Evolutionary conservation across 2,888 invertebrate species (phyloP), one percentile per base, ranked within the genome.

Genomic region (Coremacera marginata): DNA sequence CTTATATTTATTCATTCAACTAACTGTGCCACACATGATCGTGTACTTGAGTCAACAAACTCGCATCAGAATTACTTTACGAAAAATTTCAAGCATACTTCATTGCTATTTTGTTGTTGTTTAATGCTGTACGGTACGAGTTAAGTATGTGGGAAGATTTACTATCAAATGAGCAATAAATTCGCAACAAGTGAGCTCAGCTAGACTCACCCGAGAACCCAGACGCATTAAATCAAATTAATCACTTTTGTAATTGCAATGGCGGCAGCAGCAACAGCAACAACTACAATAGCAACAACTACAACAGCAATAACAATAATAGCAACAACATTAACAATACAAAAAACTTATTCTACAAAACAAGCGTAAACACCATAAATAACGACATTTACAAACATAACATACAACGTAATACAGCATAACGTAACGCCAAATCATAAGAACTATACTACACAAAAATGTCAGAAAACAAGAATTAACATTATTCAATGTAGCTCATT

Each of bases 171-270:
- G 60, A 34, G 62, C 60, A 62, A 72, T 72, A 72, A 72, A 72
- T 72, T 72, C 37, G 49, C 72, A 37, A 16, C 51, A 51, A 68
- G n/a, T 16, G 22, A 49, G 34, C 63, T 34, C 44, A 16, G 51
- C 51, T 25, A 71, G 55, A 57, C 71, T 55, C 57, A 34, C 57
- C 78, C 78, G 70, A 65, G 52, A 79, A 68, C 76, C 78, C 79
- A 80, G 81, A 81, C 81, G 77, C 78, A 77, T 80, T 81, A 78
- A 79, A 81, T 79, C 77, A 81, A 80, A 80, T 81, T 80, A 81
- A 81, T 81, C 81, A 80, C 79, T 49, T 37, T 34, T 25, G 27
- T 74, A 74, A 74, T 74, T 74, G 65, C 22, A 51, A 22, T 25
- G 60, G 49, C 31, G 62, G 49, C 68, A 55, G 74, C 22, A 31